Base-by-base conservation (phyloP, 2,797 vertebrate species). In the Pempheris klunzingeri region DNA sequence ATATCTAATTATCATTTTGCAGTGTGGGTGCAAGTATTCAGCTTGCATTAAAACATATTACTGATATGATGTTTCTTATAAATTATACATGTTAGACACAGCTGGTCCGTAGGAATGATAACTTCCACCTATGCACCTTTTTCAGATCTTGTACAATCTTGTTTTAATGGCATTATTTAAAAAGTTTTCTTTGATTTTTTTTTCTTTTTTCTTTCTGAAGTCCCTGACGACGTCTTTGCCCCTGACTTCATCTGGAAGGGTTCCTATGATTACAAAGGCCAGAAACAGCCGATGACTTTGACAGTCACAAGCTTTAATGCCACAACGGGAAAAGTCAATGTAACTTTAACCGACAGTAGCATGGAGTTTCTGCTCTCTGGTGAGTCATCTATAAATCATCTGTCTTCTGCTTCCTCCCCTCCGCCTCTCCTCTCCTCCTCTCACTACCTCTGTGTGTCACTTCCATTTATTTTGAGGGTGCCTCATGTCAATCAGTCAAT, bases 231-330 rank as follows among this genome's bases (percentile, higher is more conserved):
- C 54, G 96, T 99, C n/a, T 98, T 99, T 88, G 96, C 97, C 32
- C 95, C 96, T 63, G 95, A 97, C 88, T 99, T 98, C n/a, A 90
- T 97, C 92, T 99, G 98, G 98, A 99, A 98, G 94, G 98, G 98
- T 54, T 99, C 97, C 68, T 97, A 97, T 41, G 96, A 98, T 87
- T 97, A 97, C 88, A 98, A 97, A 92, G 96, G 95, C 86, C 96
- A 94, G 83, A 99, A 99, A 67, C 97, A 98, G 47, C 98, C 97
- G 2, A 97, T 98, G 96, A 97, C 96, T 82, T 88, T 99, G 92
- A 97, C 96, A 53, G 93, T 99, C 83, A 96, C 95, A 7, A 95
- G 94, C 92, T 98, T 98, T 91, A 99, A 99, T 84, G 90, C 93
- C 65, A 96, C 96, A 13, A 96, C 96, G 0, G 97, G 97, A 83